phyloP scores from a whole-genome alignment of 2,797 vertebrate genomes.

The Coilia nasus region DNA sequence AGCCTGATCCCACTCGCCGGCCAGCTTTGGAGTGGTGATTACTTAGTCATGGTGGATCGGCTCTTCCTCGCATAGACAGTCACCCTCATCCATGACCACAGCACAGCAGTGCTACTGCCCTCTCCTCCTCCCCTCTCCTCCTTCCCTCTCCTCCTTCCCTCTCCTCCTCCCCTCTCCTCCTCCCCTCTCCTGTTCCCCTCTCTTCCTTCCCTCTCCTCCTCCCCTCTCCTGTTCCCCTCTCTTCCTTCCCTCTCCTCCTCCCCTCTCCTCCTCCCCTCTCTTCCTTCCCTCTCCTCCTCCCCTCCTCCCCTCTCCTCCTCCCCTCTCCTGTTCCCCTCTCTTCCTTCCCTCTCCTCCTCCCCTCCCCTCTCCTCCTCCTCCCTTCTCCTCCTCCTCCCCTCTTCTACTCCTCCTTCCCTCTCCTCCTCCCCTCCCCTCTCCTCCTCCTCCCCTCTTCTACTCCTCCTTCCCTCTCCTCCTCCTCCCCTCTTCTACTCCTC shows the following conservation, averaged over 20 bases:
- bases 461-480: background rate
- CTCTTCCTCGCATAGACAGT: background rate
- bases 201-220: background rate
- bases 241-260: background rate
- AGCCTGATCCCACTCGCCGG: background rate
- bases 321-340: too few species aligned
- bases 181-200: background rate
- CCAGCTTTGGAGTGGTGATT: background rate
- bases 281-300: too few species aligned
- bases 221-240: background rate
- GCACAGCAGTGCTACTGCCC: background rate
- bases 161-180: background rate
- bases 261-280: background rate
- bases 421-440: background rate
- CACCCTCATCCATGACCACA: background rate
- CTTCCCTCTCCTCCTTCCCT: too few species aligned
- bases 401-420: background rate
- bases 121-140: background rate
- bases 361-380: too few species aligned
- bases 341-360: background rate
- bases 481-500: too few species aligned
- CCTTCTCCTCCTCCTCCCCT: too few species aligned
- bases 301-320: background rate
- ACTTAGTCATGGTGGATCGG: conserved; percentile 23
- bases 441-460: too few species aligned